Percentiles rank a stretch among this genome's conserved stretches.
phyloP scores from a whole-genome alignment of 2,888 invertebrate species.

The Orthosia gothica region DNA sequence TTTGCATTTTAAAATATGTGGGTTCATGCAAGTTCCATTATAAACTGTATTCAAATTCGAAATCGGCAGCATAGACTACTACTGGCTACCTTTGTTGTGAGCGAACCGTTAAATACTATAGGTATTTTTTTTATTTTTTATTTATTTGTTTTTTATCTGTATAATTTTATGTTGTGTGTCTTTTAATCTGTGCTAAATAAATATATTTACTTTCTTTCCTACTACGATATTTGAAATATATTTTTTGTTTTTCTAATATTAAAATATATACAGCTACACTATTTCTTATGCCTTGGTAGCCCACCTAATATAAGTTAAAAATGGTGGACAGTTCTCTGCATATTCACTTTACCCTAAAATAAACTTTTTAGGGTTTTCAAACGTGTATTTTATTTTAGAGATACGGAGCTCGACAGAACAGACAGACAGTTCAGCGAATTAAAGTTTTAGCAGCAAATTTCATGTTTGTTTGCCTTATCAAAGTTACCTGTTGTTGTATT shows the following conservation, averaged over 20 bases:
- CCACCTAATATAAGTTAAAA: too few species aligned
- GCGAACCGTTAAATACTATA: background rate
- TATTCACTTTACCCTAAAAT: background rate
- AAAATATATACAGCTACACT: too few species aligned
- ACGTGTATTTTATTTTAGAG: background rate
- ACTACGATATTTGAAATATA: background rate
- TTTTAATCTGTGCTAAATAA: too few species aligned
- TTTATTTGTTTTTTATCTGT: too few species aligned
- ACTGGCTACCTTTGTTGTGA: background rate
- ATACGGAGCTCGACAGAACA: too few species aligned
- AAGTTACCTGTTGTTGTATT: background rate
- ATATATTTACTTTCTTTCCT: too few species aligned
- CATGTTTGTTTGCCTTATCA: background rate
- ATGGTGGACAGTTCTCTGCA: background rate
- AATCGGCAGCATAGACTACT: background rate
- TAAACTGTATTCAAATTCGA: constrained; percentile 17
- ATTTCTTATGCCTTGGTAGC: background rate
- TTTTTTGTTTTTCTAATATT: background rate
- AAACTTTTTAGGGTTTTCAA: background rate
- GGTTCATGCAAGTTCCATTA: constrained; percentile 8
- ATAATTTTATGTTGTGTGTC: too few species aligned
- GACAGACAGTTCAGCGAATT: background rate
- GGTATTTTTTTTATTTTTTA: too few species aligned
- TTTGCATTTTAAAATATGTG: constrained; percentile 24
- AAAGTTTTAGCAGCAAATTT: background rate